phyloP scores from a whole-genome alignment of 2,888 invertebrate genomes.

The Myathropa florea region DNA sequence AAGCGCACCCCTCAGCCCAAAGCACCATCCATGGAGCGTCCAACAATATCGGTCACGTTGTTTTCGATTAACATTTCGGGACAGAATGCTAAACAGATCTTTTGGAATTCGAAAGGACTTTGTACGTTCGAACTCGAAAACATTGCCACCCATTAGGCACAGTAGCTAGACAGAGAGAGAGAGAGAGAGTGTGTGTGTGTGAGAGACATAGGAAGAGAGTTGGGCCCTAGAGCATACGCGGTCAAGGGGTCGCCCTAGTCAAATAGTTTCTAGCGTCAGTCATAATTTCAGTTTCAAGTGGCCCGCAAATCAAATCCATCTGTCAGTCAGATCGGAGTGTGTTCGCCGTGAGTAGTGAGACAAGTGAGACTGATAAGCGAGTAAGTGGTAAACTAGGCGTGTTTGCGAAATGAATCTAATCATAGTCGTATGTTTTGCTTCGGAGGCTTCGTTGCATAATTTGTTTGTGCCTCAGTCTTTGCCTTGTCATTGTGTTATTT shows the following conservation, averaged over 20 bases:
- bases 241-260: slow-evolving; percentile 18
- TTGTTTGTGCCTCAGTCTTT: not conserved
- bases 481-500: not conserved
- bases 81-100: slow-evolving; percentile 62
- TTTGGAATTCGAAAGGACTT: slow-evolving; percentile 56
- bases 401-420: not conserved
- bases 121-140: slow-evolving; percentile 39
- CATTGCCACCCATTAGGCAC: not conserved
- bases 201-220: slow-evolving; percentile 14
- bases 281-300: not conserved
- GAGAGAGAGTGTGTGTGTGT: not conserved
- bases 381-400: not conserved
- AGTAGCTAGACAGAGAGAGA: not conserved
- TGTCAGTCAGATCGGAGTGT: not conserved
- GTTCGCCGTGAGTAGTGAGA: not conserved
- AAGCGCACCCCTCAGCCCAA: not conserved
- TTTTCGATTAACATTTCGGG: slow-evolving; percentile 64
- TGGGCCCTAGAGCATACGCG: not conserved
- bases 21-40: slow-evolving; percentile 31
- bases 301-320: not conserved
- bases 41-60: slow-evolving; percentile 57
- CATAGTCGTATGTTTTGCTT: not conserved
- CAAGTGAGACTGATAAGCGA: not conserved
- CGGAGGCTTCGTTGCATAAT: not conserved
- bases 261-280: not conserved